Conservation (phyloP, 2,113 vertebrate species). For the Ivindomyrus marchei region DNA sequence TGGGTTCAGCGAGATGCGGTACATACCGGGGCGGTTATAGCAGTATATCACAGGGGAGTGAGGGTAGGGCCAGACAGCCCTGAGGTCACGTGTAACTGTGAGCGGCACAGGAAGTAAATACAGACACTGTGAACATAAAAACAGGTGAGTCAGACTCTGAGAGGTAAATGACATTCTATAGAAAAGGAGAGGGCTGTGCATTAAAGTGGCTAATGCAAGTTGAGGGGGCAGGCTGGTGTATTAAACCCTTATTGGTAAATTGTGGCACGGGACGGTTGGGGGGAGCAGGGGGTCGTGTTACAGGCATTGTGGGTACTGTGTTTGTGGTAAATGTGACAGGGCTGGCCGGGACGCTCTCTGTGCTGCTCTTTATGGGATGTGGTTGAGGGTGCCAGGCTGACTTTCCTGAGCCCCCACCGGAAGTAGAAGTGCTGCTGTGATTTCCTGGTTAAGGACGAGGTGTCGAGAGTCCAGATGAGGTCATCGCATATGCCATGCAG, state of each 20-base stretch:
- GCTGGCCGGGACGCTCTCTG: neutral
- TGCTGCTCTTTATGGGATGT: neutral
- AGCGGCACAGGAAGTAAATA: neutral
- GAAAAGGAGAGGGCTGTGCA: neutral
- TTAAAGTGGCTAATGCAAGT: neutral
- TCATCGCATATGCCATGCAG: neutral
- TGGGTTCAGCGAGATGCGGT: neutral
- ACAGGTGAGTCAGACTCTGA: neutral
- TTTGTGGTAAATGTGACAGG: neutral
- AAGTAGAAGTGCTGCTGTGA: neutral
- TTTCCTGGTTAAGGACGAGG: neutral
- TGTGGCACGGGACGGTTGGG: neutral
- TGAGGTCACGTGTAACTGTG: neutral
- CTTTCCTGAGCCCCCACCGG: neutral
- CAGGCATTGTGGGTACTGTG: neutral
- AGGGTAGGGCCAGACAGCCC: neutral
- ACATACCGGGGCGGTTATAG: neutral
- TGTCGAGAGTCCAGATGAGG: neutral
- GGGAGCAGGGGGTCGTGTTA: neutral
- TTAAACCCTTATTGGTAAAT: neutral
- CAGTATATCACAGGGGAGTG: neutral
- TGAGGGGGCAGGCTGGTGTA: neutral
- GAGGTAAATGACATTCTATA: neutral
- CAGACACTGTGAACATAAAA: neutral
- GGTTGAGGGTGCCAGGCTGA: neutral